phyloP scores from a whole-genome alignment of 2,113 vertebrate species.

The Microtus ochrogaster region DNA sequence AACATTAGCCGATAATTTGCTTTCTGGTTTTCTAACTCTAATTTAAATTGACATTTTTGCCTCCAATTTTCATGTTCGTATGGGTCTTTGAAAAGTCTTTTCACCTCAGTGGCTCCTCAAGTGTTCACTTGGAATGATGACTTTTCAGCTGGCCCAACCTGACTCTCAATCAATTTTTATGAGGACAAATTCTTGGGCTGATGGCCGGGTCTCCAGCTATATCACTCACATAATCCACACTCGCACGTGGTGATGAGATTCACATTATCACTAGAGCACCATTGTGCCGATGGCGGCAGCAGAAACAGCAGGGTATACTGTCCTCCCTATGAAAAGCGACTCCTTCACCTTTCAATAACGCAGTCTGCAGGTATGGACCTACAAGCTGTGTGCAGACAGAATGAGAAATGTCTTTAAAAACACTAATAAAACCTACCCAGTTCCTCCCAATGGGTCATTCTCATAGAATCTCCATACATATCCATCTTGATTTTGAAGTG shows the following conservation, averaged over 20 bases:
- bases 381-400: conserved; percentile 40
- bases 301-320: conserved; percentile 54
- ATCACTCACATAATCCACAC: conserved; percentile 72
- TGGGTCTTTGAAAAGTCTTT: conserved; percentile 52
- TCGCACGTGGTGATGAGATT: conserved; percentile 78
- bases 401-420: conserved; percentile 62
- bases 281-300: conserved; percentile 69
- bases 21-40: conserved; percentile 38
- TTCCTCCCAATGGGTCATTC: conserved; percentile 50
- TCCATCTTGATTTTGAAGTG: conserved; percentile 55
- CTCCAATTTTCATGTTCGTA: conserved; percentile 53
- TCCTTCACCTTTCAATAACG: conserved; percentile 74
- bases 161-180: conserved; percentile 77
- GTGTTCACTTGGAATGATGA: conserved; percentile 75
- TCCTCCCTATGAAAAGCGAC: conserved; percentile 17
- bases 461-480: conserved; percentile 53
- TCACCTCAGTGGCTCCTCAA: conserved; percentile 50
- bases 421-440: neutral
- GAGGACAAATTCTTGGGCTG: conserved; percentile 70
- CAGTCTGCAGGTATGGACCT: conserved; percentile 65
- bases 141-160: conserved; percentile 71
- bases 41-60: conserved; percentile 33
- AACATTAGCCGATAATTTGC: neutral
- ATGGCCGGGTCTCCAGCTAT: conserved; percentile 58
- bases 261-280: conserved; percentile 75